phyloP scores from a whole-genome alignment of 2,888 invertebrate genomes.

The Nymphalis c-album region DNA sequence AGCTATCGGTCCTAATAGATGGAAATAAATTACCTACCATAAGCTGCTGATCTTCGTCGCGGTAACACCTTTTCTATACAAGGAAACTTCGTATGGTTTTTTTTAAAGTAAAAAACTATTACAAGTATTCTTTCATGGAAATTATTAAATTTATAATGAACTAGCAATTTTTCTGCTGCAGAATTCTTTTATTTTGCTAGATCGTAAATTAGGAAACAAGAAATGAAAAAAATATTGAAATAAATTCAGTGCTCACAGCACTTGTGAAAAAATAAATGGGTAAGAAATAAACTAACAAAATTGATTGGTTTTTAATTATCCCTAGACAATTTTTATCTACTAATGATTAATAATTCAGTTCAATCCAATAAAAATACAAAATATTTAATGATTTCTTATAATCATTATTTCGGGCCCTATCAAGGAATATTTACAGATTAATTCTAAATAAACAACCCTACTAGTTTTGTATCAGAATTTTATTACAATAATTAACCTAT shows the following conservation, averaged over 20 bases:
- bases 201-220: neutral
- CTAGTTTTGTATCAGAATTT: slow-evolving; percentile 68
- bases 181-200: neutral
- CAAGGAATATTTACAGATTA: slow-evolving; percentile 67
- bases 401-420: slow-evolving; percentile 10
- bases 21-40: neutral
- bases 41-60: slow-evolving; percentile 10
- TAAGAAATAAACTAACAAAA: slow-evolving; percentile 34
- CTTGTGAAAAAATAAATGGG: slow-evolving; percentile 20
- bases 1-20: slow-evolving; percentile 2
- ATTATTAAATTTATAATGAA: neutral
- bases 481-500: slow-evolving; percentile 62
- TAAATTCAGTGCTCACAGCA: slow-evolving; percentile 16
- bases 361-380: slow-evolving; percentile 15
- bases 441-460: slow-evolving; percentile 78
- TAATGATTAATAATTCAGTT: slow-evolving; percentile 8
- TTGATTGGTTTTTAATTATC: slow-evolving; percentile 24
- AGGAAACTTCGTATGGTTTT: neutral
- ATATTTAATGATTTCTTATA: slow-evolving; percentile 16
- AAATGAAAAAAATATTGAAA: slow-evolving; percentile 5
- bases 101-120: too few species aligned
- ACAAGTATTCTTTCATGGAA: too few species aligned
- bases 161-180: neutral
- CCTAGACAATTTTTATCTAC: slow-evolving; percentile 21
- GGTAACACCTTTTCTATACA: slow-evolving; percentile 2